Evolutionary conservation across 2,888 invertebrate species (phyloP).

Genomic region (Incurvaria masculella): DNA sequence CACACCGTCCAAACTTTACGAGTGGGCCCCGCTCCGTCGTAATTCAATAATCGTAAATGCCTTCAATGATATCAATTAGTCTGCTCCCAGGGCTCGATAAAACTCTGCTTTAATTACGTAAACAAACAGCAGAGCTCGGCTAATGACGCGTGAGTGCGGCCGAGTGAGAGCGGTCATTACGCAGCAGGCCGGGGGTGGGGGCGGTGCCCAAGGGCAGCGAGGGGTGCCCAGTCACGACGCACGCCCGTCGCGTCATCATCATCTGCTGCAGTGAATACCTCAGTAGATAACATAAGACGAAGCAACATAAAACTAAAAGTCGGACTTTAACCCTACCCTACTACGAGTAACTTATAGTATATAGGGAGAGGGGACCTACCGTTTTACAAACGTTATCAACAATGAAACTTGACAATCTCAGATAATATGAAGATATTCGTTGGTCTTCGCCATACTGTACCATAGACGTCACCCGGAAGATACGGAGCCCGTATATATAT

Average conservation of each 20-base stretch:
- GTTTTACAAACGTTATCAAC: too few species aligned
- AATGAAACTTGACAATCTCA: too few species aligned
- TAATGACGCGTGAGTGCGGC: conserved; percentile 52
- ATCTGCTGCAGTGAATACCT: neutral
- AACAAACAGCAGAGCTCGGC: conserved; percentile 54
- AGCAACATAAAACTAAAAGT: too few species aligned
- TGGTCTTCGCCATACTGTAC: too few species aligned
- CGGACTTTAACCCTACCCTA: too few species aligned
- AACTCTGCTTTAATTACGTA: conserved; percentile 55
- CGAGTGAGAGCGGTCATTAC: conserved; percentile 40
- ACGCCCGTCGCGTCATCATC: conserved; percentile 10
- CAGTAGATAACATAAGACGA: neutral
- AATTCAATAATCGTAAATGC: conserved; percentile 55
- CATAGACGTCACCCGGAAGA: too few species aligned
- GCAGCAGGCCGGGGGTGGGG: conserved; percentile 41
- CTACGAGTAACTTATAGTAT: too few species aligned
- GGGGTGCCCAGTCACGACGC: conserved; percentile 41
- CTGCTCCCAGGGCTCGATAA: conserved; percentile 46
- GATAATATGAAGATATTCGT: too few species aligned
- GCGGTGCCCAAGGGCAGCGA: conserved; percentile 21
- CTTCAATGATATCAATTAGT: conserved; percentile 56
- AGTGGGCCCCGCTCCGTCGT: too few species aligned
- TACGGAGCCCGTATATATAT: too few species aligned
- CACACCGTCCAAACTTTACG: too few species aligned
- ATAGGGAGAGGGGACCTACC: too few species aligned